Evolutionary conservation across 2,888 invertebrate species (phyloP).

Genomic region (Schizaphis graminum): DNA sequence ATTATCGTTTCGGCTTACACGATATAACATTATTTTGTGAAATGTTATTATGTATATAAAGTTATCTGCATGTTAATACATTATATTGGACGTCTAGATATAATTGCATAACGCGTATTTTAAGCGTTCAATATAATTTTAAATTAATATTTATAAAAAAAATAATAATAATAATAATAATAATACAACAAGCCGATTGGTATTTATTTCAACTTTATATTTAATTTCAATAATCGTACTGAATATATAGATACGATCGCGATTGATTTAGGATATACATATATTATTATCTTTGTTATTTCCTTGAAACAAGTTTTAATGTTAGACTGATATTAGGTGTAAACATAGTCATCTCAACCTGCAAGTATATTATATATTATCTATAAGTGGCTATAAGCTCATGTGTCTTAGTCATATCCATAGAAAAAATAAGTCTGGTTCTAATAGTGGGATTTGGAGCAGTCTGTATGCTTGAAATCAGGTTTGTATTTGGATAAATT

Average conservation of each 20-base stretch:
- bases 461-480: neutral
- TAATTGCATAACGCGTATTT: neutral
- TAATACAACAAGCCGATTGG: neutral
- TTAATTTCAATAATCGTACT: neutral
- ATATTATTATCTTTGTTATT: conserved; percentile 5
- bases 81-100: neutral
- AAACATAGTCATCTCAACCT: neutral
- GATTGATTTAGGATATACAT: neutral
- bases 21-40: neutral
- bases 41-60: neutral
- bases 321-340: neutral
- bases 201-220: neutral
- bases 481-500: neutral
- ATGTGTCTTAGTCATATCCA: neutral
- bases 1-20: neutral
- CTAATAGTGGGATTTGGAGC: neutral
- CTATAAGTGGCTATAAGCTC: neutral
- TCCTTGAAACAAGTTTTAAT: neutral
- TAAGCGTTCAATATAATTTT: neutral
- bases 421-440: neutral
- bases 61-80: neutral
- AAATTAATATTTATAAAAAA: neutral
- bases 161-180: neutral
- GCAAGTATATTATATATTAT: neutral
- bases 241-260: neutral